Base-by-base conservation (phyloP, 1,140 invertebrate species). In the Thereuonema tuberculata region DNA sequence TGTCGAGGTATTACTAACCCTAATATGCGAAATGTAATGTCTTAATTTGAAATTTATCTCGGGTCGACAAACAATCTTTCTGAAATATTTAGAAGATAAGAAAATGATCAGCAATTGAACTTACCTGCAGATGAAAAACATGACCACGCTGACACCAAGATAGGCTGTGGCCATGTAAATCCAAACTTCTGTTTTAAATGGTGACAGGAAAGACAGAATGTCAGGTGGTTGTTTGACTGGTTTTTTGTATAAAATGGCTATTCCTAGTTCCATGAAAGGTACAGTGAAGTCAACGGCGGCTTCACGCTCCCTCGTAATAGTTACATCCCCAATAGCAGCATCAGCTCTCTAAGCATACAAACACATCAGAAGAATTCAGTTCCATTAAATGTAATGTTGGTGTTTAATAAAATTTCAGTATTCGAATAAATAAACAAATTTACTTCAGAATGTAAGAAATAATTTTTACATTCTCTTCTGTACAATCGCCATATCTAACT, bases 111-210 rank as follows among this genome's bases (percentile, higher is more conserved):
- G n/a, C n/a, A n/a, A n/a, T n/a, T n/a, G n/a, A n/a, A n/a, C 49
- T 71, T 79, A 89, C 89, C 91, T 86, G 57, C 90, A 92, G 27
- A 95, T 73, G 64, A 96, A 86, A 70, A 93, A 96, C 12, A 96
- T 81, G 17, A 94, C 77, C 21, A 93, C 82, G 0, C 91, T 94
- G 2, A 96, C 93, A 5, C 89, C 89, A 49, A 96, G 77, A 71
- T 94, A 95, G 31, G 92, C 91, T 1, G 89, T 89, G 1, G 87
- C 87, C 86, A 94, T 94, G 74, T 92, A 94, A 65, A 95, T 89
- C 93, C 93, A 97, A 54, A 97, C 93, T 66, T 93, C 88, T 29
- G 93, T 73, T 15, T 90, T 93, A 1, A 96, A 76, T 0, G 93
- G 93, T 20, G 89, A 91, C 58, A 95, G 76, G 71, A 96, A 95